Conservation (phyloP, 2,113 vertebrate species). For the Triplophysa rosa region DNA sequence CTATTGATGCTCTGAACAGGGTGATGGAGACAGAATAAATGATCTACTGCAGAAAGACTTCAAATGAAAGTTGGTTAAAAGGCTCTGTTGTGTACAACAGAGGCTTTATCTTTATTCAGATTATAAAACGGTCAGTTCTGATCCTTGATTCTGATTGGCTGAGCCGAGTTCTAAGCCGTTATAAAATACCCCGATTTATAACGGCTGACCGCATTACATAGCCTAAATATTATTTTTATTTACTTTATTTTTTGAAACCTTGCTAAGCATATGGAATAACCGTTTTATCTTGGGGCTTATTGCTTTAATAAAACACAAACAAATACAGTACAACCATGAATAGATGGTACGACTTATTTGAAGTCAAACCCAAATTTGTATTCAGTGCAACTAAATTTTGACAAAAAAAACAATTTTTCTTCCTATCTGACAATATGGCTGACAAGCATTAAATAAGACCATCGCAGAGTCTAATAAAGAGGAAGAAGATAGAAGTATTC, state of each 20-base stretch:
- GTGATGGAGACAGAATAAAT: conserved; percentile 10
- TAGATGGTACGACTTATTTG: conserved; percentile 11
- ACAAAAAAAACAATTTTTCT: background rate
- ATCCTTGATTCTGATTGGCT: too few relatives aligned
- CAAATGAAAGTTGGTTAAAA: background rate
- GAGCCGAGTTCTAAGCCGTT: too few relatives aligned
- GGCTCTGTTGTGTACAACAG: background rate
- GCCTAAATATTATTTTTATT: too few relatives aligned
- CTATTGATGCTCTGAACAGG: conserved; percentile 23
- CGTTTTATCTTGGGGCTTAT: too few relatives aligned
- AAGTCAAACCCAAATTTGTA: background rate
- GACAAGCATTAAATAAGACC: background rate
- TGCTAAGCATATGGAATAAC: too few relatives aligned
- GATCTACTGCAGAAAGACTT: background rate
- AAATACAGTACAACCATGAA: background rate
- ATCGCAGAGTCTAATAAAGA: background rate
- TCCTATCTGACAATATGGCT: background rate
- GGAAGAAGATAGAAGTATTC: conserved; percentile 6
- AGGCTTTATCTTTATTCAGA: background rate
- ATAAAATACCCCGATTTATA: too few relatives aligned
- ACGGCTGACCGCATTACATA: too few relatives aligned
- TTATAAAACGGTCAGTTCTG: too few relatives aligned
- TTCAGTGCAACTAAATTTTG: background rate
- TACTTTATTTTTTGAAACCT: too few relatives aligned
- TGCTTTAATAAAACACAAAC: background rate